Evolutionary conservation across 1,140 invertebrate genomes (phyloP).

Genomic region (Neoseiulus cucumeris): DNA sequence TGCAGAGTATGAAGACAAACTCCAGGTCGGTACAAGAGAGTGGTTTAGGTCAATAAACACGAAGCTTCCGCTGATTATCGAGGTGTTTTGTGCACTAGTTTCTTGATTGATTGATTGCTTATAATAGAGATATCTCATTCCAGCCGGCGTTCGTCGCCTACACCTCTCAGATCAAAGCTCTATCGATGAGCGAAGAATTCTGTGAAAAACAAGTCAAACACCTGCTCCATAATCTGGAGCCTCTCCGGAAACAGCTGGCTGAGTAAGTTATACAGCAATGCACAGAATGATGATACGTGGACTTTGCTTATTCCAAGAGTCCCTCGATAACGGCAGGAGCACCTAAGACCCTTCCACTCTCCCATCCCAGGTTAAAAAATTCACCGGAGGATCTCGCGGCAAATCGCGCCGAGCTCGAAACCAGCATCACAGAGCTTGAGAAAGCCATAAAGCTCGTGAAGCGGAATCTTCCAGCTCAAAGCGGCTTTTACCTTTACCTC

Average conservation of each 20-base stretch:
- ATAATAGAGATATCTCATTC: neutral
- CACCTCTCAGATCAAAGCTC: neutral
- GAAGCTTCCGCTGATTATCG: too few relatives aligned
- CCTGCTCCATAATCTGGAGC: conserved; percentile 3
- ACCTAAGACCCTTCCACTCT: neutral
- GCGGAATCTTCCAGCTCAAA: neutral
- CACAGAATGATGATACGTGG: neutral
- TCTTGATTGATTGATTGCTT: neutral
- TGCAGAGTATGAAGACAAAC: neutral
- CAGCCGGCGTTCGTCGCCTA: conserved; percentile 5
- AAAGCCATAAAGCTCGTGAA: neutral
- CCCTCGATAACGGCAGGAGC: neutral
- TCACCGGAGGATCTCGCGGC: neutral
- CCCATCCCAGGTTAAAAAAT: neutral
- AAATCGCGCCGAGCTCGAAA: neutral
- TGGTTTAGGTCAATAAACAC: neutral
- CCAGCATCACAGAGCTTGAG: neutral
- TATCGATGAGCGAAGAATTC: neutral
- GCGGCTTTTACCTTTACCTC: conserved; percentile 6
- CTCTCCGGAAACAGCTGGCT: neutral
- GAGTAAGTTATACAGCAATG: neutral
- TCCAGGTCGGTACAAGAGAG: neutral
- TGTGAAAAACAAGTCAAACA: conserved; percentile 7
- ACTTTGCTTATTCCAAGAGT: neutral
- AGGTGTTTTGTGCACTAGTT: too few relatives aligned